These are phyloP conservation scores for Acleris sparsana DNA, from an alignment of 2,888 invertebrate genomes.

Conservation along the genomic window DNA sequence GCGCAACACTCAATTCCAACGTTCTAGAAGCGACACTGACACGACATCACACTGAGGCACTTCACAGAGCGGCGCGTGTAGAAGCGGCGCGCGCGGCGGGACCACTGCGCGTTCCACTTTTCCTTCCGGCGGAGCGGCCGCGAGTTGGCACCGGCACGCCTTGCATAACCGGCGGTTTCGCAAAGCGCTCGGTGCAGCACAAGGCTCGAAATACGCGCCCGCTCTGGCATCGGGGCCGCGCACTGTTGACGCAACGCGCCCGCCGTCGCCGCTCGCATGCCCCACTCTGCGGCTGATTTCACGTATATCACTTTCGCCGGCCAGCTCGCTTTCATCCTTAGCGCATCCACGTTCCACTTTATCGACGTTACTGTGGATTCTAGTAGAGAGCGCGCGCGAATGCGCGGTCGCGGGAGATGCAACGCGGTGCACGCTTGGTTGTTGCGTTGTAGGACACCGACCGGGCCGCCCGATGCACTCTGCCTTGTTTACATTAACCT, in stretches of 20 bases:
- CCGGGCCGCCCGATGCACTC: constrained; percentile 69
- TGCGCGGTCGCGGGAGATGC: constrained; percentile 21
- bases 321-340: constrained; percentile 70
- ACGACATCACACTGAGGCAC: constrained; percentile 73
- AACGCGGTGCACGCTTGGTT: constrained; percentile 46
- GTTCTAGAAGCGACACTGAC: constrained; percentile 81
- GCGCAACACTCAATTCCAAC: constrained; percentile 76
- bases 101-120: constrained; percentile 83
- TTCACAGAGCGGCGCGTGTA: constrained; percentile 77
- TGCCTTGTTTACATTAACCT: constrained; percentile 65
- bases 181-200: constrained; percentile 79
- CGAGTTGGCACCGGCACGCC: constrained; percentile 82
- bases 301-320: constrained; percentile 76
- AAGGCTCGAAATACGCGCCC: constrained; percentile 79
- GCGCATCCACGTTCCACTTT: constrained; percentile 59
- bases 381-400: constrained; percentile 39
- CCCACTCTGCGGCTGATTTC: constrained; percentile 67
- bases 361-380: constrained; percentile 39
- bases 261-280: constrained; percentile 38
- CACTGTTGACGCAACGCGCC: constrained; percentile 62
- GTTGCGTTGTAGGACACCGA: constrained; percentile 68
- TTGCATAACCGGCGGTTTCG: constrained; percentile 82
- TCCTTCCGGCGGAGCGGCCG: constrained; percentile 77
- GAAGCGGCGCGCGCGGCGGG: constrained; percentile 77
- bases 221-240: constrained; percentile 70